These are phyloP conservation scores for Pterostichus niger DNA, from an alignment of 2,888 invertebrate genomes.

Conservation along the genomic window DNA sequence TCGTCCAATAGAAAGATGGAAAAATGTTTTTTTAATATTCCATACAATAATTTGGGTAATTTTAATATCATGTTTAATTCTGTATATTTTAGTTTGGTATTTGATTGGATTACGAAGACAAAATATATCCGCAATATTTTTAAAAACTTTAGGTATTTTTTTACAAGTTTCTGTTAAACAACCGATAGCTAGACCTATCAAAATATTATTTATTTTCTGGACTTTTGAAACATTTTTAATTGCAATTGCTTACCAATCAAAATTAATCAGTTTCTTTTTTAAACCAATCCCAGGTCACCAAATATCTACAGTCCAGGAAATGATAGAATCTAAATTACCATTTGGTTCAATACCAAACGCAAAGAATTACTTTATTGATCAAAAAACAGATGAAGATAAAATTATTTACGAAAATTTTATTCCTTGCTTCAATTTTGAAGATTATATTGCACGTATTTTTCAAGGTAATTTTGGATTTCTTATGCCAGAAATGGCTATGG, in stretches of 20 bases:
- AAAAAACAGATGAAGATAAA: constrained; percentile 13
- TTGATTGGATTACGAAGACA: background rate
- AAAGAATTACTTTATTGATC: constrained; percentile 6
- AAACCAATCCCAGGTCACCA: constrained; percentile 1
- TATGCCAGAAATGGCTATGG: constrained; percentile 30
- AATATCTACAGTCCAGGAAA: constrained; percentile 35
- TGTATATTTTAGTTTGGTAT: background rate
- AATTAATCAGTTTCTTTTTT: constrained; percentile 13
- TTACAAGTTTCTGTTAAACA: constrained; percentile 2
- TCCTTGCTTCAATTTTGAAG: background rate
- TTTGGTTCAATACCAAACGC: constrained; percentile 36
- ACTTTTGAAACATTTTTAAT: constrained; percentile 20
- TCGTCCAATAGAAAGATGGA: constrained; percentile 7
- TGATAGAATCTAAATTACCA: constrained; percentile 22
- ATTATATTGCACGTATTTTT: background rate
- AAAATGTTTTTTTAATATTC: constrained; percentile 16
- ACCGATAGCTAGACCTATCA: background rate
- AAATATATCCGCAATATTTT: background rate
- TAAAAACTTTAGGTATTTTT: background rate
- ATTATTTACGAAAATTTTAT: background rate
- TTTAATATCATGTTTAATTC: background rate
- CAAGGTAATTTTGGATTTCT: constrained; percentile 40
- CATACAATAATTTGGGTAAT: background rate
- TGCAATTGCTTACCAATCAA: constrained; percentile 12
- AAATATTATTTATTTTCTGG: constrained; percentile 34